Evolutionary conservation across 1,140 invertebrate genomes (phyloP), one percentile per base, ranked within the genome.

Genomic region (Monomorium pharaonis): DNA sequence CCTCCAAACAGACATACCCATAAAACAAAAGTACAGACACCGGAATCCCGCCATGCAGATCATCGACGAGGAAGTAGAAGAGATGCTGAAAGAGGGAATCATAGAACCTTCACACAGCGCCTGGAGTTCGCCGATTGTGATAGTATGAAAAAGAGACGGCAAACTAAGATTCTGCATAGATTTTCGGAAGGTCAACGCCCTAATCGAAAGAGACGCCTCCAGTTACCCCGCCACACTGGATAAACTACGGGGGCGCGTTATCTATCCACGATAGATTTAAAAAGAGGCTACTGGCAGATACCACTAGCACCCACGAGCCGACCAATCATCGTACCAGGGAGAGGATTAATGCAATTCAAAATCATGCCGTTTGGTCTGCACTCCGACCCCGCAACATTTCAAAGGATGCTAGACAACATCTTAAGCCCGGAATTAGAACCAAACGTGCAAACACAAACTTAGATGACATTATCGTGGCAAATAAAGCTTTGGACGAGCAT

Each of bases 81-180:
- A 85, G 16, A 92, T 95, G 92, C 58, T 95, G 0, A 27, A 86
- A 16, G 72, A 91, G 5, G 92, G 88, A 1, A 86, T 95, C 0
- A 94, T 96, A 1, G 92, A 95, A 86, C 93, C 94, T 0, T 93
- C 93, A 6, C 88, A 90, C 0, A 94, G 92, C 16, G 89, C 94
- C 0, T 96, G 95, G 94, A 89, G 93, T 10, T 93, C 93, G 0
- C 96, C 95, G 1, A 86, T 96, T 0, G 93, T 96, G 0, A 69
- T 96, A 16, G 54, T 58, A 7, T 1, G 10, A 7, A 58, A 58
- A 27, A 58, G 27, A 3, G 21, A 58, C 10, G 54, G 21, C 18
- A 88, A 27, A 7, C 16, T 6, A 27, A 21, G 21, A 12, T 58
- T 67, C 16, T 62, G 58, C 4, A 62, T 62, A 0, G 58, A 67